Percentiles rank a stretch among this genome's conserved stretches.
phyloP scores from a whole-genome alignment of 2,888 invertebrate genomes.

The Cheilosia pagana region DNA sequence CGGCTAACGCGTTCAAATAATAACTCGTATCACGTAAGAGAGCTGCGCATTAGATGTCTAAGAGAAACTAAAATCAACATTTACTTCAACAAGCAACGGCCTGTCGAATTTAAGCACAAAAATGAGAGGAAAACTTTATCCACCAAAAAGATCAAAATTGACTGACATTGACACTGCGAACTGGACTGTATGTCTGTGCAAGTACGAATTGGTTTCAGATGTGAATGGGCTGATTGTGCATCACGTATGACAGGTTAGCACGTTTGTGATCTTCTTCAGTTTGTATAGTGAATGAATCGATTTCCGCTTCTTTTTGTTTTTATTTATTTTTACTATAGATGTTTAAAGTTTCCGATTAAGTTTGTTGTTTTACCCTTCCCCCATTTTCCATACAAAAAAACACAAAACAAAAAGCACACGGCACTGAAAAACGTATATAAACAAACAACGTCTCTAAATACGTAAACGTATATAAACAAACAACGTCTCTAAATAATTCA shows the following conservation, averaged over 20 bases:
- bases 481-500: conserved; percentile 13
- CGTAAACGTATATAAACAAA: conserved; percentile 6
- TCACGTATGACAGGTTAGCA: background rate
- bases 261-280: background rate
- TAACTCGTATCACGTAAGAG: no score
- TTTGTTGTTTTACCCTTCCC: conserved; percentile 12
- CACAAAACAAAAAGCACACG: background rate
- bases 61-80: no score
- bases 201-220: background rate
- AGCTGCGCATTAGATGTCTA: no score
- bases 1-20: no score
- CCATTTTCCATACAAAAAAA: background rate
- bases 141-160: no score
- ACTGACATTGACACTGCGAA: no score
- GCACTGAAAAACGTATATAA: background rate
- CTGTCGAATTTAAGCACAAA: no score
- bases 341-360: conserved; percentile 18
- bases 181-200: background rate
- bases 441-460: conserved; percentile 20
- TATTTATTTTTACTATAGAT: conserved; percentile 30
- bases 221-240: background rate
- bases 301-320: conserved; percentile 47
- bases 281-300: conserved; percentile 33
- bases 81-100: no score
- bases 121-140: no score